Conservation (phyloP, 2,797 vertebrate genomes). For the Chrysocyon brachyurus region DNA sequence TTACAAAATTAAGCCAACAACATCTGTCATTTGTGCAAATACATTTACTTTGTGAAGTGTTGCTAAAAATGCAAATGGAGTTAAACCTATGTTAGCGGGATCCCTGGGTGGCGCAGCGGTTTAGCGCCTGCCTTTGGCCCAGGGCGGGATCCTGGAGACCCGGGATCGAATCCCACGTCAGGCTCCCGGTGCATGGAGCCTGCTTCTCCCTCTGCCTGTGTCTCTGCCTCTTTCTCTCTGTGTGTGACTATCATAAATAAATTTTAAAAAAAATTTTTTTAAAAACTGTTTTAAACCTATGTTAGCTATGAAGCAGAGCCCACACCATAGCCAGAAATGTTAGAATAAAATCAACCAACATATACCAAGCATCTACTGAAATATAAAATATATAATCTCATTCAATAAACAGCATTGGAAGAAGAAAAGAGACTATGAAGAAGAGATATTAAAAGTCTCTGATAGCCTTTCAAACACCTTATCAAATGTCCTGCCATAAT, state of each 20-base stretch:
- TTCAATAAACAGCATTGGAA: slow-evolving; percentile 24
- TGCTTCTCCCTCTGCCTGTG: too few species aligned
- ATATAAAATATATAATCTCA: slow-evolving; percentile 38
- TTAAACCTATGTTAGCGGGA: slow-evolving; percentile 19
- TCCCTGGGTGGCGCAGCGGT: too few species aligned
- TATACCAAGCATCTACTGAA: slow-evolving; percentile 21
- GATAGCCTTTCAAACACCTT: slow-evolving; percentile 58
- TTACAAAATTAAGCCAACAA: slow-evolving; percentile 65
- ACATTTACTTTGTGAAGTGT: slow-evolving; percentile 65
- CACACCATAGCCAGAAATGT: slow-evolving; percentile 6
- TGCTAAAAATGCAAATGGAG: slow-evolving; percentile 24
- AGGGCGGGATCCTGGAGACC: too few species aligned
- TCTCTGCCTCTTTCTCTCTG: too few species aligned
- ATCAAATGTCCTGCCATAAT: slow-evolving; percentile 62
- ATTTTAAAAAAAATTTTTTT: too few species aligned
- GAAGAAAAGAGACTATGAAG: neutral
- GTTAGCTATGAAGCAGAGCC: slow-evolving; percentile 31
- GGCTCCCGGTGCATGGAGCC: too few species aligned
- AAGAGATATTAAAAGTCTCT: neutral
- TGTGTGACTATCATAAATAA: too few species aligned
- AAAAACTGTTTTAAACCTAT: neutral
- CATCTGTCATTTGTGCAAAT: slow-evolving; percentile 68
- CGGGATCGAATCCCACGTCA: too few species aligned
- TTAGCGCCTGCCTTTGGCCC: too few species aligned
- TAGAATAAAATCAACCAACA: slow-evolving; percentile 33